Evolutionary conservation across 1,140 invertebrate genomes (phyloP).

Genomic region (Chymomyza costata): DNA sequence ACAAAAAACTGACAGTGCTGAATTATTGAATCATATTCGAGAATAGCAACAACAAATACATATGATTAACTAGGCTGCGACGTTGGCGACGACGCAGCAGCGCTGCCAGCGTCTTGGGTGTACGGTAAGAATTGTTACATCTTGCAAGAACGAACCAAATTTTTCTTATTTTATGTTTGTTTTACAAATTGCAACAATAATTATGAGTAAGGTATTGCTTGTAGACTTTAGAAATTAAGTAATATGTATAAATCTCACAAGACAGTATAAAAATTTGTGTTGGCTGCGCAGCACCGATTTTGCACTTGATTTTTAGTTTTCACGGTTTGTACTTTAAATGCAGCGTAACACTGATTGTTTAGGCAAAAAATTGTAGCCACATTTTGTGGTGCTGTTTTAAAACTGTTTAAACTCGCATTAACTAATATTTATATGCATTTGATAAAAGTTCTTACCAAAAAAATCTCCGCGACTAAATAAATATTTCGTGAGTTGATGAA

Average conservation of each 20-base stretch:
- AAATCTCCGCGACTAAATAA: conserved; percentile 50
- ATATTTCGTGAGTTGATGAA: too few relatives aligned
- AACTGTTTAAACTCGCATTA: too few relatives aligned
- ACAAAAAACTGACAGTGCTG: conserved; percentile 37
- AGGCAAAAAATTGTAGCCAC: not conserved
- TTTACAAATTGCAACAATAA: too few relatives aligned
- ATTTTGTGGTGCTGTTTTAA: not conserved
- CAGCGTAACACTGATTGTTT: not conserved
- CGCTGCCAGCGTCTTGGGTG: conserved; percentile 32
- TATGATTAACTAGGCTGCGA: conserved; percentile 26
- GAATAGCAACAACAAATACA: conserved; percentile 74
- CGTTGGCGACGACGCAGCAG: conserved; percentile 32
- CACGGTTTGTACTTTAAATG: conserved; percentile 1
- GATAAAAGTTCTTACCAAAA: conserved; percentile 62
- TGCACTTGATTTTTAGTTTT: conserved; percentile 22
- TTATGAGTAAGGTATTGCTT: too few relatives aligned
- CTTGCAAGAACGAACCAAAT: too few relatives aligned
- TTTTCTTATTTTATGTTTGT: too few relatives aligned
- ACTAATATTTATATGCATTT: conserved; percentile 6
- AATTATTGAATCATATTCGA: conserved; percentile 73
- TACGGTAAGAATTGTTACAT: too few relatives aligned
- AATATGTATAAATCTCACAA: conserved; percentile 20
- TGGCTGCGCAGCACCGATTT: conserved; percentile 25
- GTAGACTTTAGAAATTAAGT: conserved; percentile 43
- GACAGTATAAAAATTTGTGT: conserved; percentile 52